Conservation (phyloP, 2,888 invertebrate genomes). For the Globia sparganii region DNA sequence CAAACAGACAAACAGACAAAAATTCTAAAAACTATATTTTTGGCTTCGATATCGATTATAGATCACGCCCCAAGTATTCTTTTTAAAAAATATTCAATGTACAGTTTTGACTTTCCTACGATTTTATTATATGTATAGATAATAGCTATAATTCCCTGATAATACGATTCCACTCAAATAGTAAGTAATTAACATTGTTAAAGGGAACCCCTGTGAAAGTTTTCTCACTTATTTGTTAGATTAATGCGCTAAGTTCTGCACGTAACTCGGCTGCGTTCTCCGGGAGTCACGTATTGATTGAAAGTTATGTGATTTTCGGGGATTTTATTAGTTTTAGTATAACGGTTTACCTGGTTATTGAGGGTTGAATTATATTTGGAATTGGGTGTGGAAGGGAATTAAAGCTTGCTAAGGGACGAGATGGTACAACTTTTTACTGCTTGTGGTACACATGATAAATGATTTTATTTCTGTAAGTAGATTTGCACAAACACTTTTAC, state of each 20-base stretch:
- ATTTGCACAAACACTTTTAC: too few species aligned
- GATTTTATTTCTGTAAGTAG: too few species aligned
- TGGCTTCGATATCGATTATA: too few species aligned
- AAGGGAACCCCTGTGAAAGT: slow-evolving; percentile 50
- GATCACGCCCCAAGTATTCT: too few species aligned
- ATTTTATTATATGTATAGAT: too few species aligned
- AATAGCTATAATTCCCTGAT: slow-evolving; percentile 49
- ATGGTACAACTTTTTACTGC: too few species aligned
- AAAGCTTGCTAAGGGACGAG: neutral
- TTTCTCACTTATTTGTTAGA: slow-evolving; percentile 69
- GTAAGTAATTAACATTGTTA: slow-evolving; percentile 70
- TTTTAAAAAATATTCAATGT: too few species aligned
- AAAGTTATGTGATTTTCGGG: slow-evolving; percentile 63
- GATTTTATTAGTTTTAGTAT: slow-evolving; percentile 42
- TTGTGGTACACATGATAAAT: too few species aligned
- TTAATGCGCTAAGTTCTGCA: slow-evolving; percentile 64
- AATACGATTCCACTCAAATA: slow-evolving; percentile 55
- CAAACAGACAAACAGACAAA: too few species aligned
- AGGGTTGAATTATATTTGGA: neutral
- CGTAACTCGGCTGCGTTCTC: slow-evolving; percentile 58
- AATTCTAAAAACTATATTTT: too few species aligned
- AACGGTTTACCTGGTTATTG: slow-evolving; percentile 2
- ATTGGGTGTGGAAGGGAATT: too few species aligned
- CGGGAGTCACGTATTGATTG: slow-evolving; percentile 65
- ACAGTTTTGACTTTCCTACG: too few species aligned